A percentile compares a stretch with the other conserved stretches of the same genome.
These are phyloP conservation scores for Monochamus alternatus DNA, from an alignment of 2,888 invertebrate genomes.

Conservation along the genomic window DNA sequence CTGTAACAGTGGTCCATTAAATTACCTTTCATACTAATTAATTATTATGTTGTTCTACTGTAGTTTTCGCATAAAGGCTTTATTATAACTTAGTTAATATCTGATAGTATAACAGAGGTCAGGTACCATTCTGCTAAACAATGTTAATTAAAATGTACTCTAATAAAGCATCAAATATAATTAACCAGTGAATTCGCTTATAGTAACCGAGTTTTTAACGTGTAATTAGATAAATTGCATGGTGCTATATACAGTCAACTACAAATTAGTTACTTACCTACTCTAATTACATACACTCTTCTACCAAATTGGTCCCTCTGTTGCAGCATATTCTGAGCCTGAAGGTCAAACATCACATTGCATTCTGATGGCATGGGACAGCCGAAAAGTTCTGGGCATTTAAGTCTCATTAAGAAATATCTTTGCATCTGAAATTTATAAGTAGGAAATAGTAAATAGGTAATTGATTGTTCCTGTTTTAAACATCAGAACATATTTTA, in stretches of 20 bases:
- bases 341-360: slow-evolving; percentile 67
- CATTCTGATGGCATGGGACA: slow-evolving; percentile 68
- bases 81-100: background rate
- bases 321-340: slow-evolving; percentile 70
- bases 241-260: background rate
- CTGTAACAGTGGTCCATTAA: too few species aligned
- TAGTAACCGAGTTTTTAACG: background rate
- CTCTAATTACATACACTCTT: slow-evolving; percentile 69
- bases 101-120: background rate
- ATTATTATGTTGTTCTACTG: background rate
- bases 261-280: slow-evolving; percentile 64
- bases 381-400: slow-evolving; percentile 69
- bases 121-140: background rate
- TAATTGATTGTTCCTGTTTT: too few species aligned
- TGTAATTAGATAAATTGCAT: too few species aligned
- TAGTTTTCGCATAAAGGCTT: background rate
- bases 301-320: slow-evolving; percentile 69
- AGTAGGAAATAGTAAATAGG: slow-evolving; percentile 1
- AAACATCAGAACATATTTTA: too few species aligned
- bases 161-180: background rate
- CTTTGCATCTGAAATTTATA: slow-evolving; percentile 66
- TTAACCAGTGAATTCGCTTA: background rate
- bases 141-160: slow-evolving; percentile 24
- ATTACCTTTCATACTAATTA: background rate
- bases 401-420: slow-evolving; percentile 70